Evolutionary conservation across 1,140 invertebrate genomes (phyloP), one percentile per base, ranked within the genome.

Genomic region (Phenacoccus solenopsis): DNA sequence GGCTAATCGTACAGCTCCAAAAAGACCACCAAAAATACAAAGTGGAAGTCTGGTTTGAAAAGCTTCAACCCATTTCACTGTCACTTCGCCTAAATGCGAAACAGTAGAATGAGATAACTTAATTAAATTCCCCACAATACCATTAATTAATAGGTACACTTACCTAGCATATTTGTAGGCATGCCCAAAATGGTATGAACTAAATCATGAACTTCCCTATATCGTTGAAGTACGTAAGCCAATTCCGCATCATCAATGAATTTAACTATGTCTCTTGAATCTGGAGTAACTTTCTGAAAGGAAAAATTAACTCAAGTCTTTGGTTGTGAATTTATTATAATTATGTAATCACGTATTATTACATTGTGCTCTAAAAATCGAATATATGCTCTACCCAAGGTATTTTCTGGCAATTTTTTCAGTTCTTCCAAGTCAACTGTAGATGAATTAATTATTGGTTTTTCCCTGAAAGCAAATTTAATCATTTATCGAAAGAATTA

Each of bases 11-110:
- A 86, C 80, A 16, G 93, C 87, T 21, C 94, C 94, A 82, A 95
- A 93, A 69, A 96, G 82, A 0, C 88, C 93, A 38, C 88, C 94
- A 71, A 84, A 84, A 67, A 92, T 82, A 77, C 93, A 96, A 93
- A 97, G 96, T 1, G 94, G 94, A 28, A 97, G 78, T 69, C 84
- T 86, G 20, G 88, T 91, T 80, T 96, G 94, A 61, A 98, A 85
- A 7, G 87, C 95, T 85, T 99, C 97, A 69, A 98, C 84, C 94
- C 95, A 98, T 81, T 99, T 99, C 4, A 99, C 90, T 7, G 90
- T 86, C 20, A 98, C 93, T 84, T 96, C 89, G 64, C 86, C 85
- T 83, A 72, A 68, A 79, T 74, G 69, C 70, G 12, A 78, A 67
- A 67, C 56, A 30, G 71, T 56, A 71, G 61, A 68, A 22, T 69